Percentiles rank a stretch among this genome's conserved stretches.
phyloP scores from a whole-genome alignment of 2,888 invertebrate genomes.

The Anarsia innoxiella region DNA sequence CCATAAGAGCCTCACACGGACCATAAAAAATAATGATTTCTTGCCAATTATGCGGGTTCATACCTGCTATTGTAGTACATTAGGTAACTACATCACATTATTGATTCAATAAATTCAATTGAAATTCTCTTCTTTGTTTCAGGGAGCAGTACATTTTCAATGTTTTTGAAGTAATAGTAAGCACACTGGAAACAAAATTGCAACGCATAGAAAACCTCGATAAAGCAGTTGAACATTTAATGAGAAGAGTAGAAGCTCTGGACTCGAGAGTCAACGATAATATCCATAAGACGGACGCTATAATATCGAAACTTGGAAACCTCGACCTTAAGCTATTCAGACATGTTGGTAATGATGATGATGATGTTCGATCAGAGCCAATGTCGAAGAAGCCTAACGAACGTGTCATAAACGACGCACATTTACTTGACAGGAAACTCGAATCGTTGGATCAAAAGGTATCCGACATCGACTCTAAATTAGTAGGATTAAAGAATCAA shows the following conservation, averaged over 20 bases:
- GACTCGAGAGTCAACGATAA: conserved; percentile 89
- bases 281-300: conserved; percentile 88
- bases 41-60: background rate
- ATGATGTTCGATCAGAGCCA: conserved; percentile 48
- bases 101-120: background rate
- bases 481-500: conserved; percentile 86
- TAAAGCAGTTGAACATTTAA: conserved; percentile 89
- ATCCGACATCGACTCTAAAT: conserved; percentile 85
- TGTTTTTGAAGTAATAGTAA: conserved; percentile 92
- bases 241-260: conserved; percentile 88
- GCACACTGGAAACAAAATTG: conserved; percentile 89
- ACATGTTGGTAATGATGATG: conserved; percentile 55
- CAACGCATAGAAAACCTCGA: conserved; percentile 92
- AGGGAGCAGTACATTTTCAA: conserved; percentile 92
- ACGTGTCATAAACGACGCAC: conserved; percentile 45
- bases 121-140: conserved; percentile 56
- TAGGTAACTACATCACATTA: background rate
- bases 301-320: conserved; percentile 84
- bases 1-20: background rate
- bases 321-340: conserved; percentile 85
- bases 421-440: conserved; percentile 78
- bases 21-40: background rate
- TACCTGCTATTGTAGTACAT: background rate
- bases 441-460: conserved; percentile 88
- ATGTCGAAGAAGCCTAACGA: conserved; percentile 28